Percentiles rank a stretch among this genome's conserved stretches.
Conservation (phyloP, 2,113 vertebrate species). For the Ochotona princeps region DNA sequence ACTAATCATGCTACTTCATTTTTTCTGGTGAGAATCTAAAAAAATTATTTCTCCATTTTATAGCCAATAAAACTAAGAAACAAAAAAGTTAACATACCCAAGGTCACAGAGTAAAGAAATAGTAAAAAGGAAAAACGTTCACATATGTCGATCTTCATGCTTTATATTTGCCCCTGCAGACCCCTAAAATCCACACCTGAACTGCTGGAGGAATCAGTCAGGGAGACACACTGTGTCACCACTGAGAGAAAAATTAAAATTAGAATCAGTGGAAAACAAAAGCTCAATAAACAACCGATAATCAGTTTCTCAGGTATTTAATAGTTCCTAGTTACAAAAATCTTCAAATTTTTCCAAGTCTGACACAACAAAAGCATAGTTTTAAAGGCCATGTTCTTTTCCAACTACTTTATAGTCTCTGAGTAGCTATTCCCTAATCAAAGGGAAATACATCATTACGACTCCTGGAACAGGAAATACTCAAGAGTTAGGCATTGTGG, state of each 20-base stretch:
- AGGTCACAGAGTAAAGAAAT: slow-evolving; percentile 38
- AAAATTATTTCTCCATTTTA: slow-evolving; percentile 37
- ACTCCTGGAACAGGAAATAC: not conserved
- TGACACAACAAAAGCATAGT: not conserved
- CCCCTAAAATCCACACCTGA: slow-evolving; percentile 29
- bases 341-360: slow-evolving; percentile 13
- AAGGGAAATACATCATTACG: slow-evolving; percentile 35
- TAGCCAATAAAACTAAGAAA: slow-evolving; percentile 6
- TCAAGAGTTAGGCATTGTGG: not conserved
- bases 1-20: slow-evolving; percentile 33
- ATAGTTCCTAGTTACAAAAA: slow-evolving; percentile 28
- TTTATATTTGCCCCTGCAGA: not conserved
- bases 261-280: slow-evolving; percentile 25
- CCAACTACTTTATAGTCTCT: slow-evolving; percentile 8
- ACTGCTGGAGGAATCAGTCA: slow-evolving; percentile 3
- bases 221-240: not conserved
- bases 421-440: slow-evolving; percentile 20
- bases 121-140: slow-evolving; percentile 39
- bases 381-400: slow-evolving; percentile 3
- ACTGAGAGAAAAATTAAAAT: slow-evolving; percentile 49
- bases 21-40: slow-evolving; percentile 29
- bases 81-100: slow-evolving; percentile 40
- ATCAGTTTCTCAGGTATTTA: slow-evolving; percentile 31
- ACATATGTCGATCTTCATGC: not conserved
- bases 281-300: slow-evolving; percentile 41